These are phyloP conservation scores for Alentia gelatinosa DNA, from an alignment of 2,888 invertebrate genomes.

Conservation along the genomic window DNA sequence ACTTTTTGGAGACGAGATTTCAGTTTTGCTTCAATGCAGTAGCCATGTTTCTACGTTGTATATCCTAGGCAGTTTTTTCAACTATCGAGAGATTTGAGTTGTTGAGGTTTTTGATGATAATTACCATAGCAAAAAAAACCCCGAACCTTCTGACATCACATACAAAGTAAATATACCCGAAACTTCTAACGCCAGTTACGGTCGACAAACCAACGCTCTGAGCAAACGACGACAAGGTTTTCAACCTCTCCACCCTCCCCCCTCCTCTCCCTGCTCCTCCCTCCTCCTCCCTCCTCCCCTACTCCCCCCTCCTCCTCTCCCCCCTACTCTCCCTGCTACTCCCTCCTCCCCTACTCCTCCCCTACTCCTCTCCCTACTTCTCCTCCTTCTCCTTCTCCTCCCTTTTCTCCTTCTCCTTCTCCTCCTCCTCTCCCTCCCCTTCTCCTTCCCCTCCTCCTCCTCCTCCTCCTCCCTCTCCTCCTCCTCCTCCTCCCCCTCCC, in stretches of 20 bases:
- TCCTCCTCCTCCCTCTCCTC: neutral
- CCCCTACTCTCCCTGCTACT: neutral
- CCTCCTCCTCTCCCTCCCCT: neutral
- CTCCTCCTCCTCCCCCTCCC: neutral
- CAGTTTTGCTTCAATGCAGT: conserved; percentile 26
- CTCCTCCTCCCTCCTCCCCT: neutral
- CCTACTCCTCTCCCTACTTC: neutral
- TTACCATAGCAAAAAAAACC: conserved; percentile 48
- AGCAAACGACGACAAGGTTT: neutral
- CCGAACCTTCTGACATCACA: conserved; percentile 51
- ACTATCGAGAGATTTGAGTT: neutral
- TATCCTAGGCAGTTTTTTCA: neutral
- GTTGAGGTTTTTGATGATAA: conserved; percentile 45
- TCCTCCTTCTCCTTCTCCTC: neutral
- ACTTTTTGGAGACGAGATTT: conserved; percentile 9
- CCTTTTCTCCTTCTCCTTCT: neutral
- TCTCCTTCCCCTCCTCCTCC: neutral
- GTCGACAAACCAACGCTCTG: conserved; percentile 6
- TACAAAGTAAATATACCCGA: conserved; percentile 51
- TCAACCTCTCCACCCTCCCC: neutral
- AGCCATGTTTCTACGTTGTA: conserved; percentile 37
- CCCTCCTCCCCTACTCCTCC: neutral
- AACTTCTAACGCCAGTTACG: neutral
- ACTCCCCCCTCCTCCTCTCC: neutral
- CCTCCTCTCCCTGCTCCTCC: neutral